Base-by-base conservation (phyloP, 2,888 invertebrate species). In the Nematopogon swammerdamellus region DNA sequence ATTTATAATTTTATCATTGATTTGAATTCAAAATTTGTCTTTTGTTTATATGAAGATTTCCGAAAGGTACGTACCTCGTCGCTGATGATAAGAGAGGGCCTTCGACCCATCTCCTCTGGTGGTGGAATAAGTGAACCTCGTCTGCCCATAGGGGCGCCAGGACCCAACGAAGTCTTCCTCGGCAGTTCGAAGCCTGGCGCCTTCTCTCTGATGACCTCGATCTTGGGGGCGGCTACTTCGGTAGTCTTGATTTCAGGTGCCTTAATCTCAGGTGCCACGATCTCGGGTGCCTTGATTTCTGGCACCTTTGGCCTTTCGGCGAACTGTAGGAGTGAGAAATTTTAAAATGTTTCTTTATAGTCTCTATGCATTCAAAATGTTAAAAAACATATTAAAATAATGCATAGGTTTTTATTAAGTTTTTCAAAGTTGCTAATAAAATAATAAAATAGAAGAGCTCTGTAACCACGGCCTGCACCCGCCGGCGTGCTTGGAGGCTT, bases 51-150 rank as follows among this genome's bases (percentile, higher is more conserved):
- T n/a, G n/a, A n/a, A n/a, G n/a, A n/a, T 25, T 25, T 25, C 25
- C 25, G 8, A 25, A 25, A 4, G 25, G 52, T 70, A 77, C 83
- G 73, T 89, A 95, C 95, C 92, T 95, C 95, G 73, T 95, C 95
- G 67, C 93, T 92, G 67, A 95, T 94, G 64, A 95, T 91, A 59
- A 95, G 84, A 60, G 93, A 93, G 58, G 95, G 92, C 60, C 95
- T 85, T 62, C 95, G 85, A 63, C 88, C 89, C 73, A 88, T 88
- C 70, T 88, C 90, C 69, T 94, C 94, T 56, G 92, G 94, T 6
- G 91, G 92, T 61, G 94, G 94, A 65, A 95, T 88, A 52, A 95
- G 85, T 48, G 95, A 95, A 52, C 95, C 95, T 60, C 95, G 84
- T 61, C 80, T 69, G 45, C 63, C 69, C 1, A 68, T 68, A 29